Evolutionary conservation across 2,888 invertebrate species (phyloP), one percentile per base, ranked within the genome.

Genomic region (Eulithis testata): DNA sequence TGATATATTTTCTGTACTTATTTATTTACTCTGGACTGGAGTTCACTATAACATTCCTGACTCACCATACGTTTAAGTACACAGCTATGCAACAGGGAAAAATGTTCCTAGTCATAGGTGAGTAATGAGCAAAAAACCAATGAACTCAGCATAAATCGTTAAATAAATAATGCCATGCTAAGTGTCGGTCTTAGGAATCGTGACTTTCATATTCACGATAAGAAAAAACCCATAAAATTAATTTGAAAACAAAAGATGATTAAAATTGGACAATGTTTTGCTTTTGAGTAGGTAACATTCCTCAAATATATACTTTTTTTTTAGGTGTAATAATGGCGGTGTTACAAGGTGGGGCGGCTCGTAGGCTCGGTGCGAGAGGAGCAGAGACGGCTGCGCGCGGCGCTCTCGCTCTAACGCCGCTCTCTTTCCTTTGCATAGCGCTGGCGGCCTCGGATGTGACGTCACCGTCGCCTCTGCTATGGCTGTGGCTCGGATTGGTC

Each of bases 1-100:
- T 95, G 56, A 95, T 96, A 52, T 97, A 97, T 86, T 99, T 99
- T 86, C 88, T 98, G 9, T 99, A 98, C 90, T 93, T 99, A 70
- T 98, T 99, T 83, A 94, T 98, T 67, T 99, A 98, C 88, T 99
- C 99, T 60, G 99, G 99, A 3, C 93, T 99, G 64, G 99, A 99
- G 90, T 99, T 99, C 85, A 99, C 99, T 0, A 93, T 99, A 44
- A 98, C 99, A 60, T 99, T 99, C 93, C 94, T 99, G 55, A 98
- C 98, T 61, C 99, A 99, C 91, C 96, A 98, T 79, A 95, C 96
- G 47, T 99, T 99, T 86, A 94, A 96, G 59, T 99, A 97, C 85
- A 96, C 96, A 62, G 97, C 98, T 53, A 97, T 98, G 96, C 97
- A 99, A 87, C 99, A 99, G 90, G 99, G 99, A 6, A 97, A 97